Base-by-base conservation (phyloP, 2,113 vertebrate genomes). In the Tonatia bakeri region DNA sequence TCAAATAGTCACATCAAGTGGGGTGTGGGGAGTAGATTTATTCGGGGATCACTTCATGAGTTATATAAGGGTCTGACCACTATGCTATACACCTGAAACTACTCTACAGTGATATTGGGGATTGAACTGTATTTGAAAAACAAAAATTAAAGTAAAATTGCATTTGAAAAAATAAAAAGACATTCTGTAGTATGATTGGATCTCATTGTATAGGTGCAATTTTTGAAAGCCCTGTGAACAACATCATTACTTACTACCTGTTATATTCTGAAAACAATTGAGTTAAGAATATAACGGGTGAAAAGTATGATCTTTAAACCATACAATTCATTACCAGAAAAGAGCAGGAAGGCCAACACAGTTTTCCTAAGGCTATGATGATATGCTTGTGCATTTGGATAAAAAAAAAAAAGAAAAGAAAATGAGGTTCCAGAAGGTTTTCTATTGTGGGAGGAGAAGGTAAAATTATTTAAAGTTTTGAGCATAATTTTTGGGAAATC, bases 251-350 rank as follows among this genome's bases (percentile, higher is more conserved):
- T 83, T 33, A 75, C 80, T 92, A 92, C 85, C 45, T 82, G 7
- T 56, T 80, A 9, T 87, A 83, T 56, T 80, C 69, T 84, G 36
- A 94, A 22, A 75, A 87, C 91, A 94, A 91, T 73, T 59, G 52
- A 93, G n/a, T n/a, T 93, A 67, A 97, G 47, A 94, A 85, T 79
- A 89, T 87, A 38, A 88, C 26, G 11, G 70, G 80, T 77, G 20
- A 64, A 93, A 79, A 9, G 11, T 24, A 87, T 26, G 2, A 54
- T 83, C 26, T 83, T 50, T 86, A 89, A 95, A 93, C 36, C 12
- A 45, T 64, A 47, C 28, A 87, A 77, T 86, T 95, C 38, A 67
- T 61, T 47, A 67, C 67, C 36, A 73, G 4, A 77, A 85, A 90
- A 64, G 52, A 88, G 91, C 11, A 67, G 50, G 83, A 75, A 86